Evolutionary conservation across 2,888 invertebrate genomes (phyloP), one percentile per base, ranked within the genome.

Genomic region (Molanna angustata): DNA sequence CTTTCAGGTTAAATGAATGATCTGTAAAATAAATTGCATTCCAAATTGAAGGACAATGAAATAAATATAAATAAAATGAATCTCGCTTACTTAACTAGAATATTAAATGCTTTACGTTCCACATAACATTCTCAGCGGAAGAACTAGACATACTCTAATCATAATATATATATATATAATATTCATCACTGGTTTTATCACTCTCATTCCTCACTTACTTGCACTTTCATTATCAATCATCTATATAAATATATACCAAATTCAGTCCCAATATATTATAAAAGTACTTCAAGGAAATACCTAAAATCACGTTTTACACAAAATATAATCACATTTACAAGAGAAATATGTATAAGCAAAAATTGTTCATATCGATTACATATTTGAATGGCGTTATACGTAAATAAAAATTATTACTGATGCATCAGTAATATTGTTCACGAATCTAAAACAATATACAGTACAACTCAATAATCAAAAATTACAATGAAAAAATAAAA

Each of bases 71-170:
- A 7, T n/a, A 11, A 46, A 14, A n/a, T n/a, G 7, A 37, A 35
- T 21, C n/a, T 19, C 13, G 13, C 44, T 35, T 46, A 46, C 6
- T 11, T 35, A 46, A 46, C 46, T 46, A 46, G 33, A 46, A 46
- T 37, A 46, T 19, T 46, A 46, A 46, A 40, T 48, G 48, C 48
- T 48, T 41, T 31, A 6, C 44, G n/a, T n/a, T n/a, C n/a, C n/a
- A n/a, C n/a, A n/a, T n/a, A 33, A 9, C 22, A 35, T 46, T 37
- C 35, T 21, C 20, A 22, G 20, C 32, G 46, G 46, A 46, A 46
- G 46, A 46, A 46, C 46, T 46, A 20, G 45, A 32, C 35, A 33
- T 19, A 41, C 18, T 37, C 33, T 46, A 46, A 14, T 19, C 46
- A 35, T 46, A 46, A 46, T n/a, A n/a, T n/a, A n/a, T n/a, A n/a